Conservation (phyloP, 2,888 invertebrate species). For the Acrobasis repandana region DNA sequence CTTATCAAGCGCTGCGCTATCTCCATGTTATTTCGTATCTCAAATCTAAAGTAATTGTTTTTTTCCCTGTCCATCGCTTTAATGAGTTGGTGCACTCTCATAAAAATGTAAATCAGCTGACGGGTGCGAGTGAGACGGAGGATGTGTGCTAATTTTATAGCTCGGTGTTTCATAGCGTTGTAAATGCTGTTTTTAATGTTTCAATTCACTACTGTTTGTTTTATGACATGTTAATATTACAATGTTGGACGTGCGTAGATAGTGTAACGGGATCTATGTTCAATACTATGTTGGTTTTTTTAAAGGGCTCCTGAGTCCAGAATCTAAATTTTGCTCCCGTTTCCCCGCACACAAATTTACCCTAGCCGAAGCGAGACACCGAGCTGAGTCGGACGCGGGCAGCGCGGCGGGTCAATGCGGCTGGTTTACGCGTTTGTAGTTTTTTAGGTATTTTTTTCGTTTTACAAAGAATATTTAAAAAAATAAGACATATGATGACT, state of each 20-base stretch:
- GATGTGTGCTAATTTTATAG: constrained; percentile 26
- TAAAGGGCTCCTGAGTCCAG: too few relatives aligned
- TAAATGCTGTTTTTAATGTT: constrained; percentile 3
- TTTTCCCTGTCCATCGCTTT: constrained; percentile 35
- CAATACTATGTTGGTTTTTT: too few relatives aligned
- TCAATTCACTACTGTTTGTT: constrained; percentile 6
- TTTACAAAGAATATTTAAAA: too few relatives aligned
- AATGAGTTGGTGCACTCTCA: constrained; percentile 48
- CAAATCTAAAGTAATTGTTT: constrained; percentile 22
- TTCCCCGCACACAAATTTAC: too few relatives aligned
- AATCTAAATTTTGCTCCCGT: too few relatives aligned
- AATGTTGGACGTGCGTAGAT: background rate
- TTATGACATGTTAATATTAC: background rate
- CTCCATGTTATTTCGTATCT: constrained; percentile 10
- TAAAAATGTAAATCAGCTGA: constrained; percentile 54
- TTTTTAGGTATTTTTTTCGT: too few relatives aligned
- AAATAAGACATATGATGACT: too few relatives aligned
- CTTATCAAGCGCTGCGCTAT: background rate
- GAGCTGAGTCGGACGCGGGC: too few relatives aligned
- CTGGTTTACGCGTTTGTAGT: too few relatives aligned
- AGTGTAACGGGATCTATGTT: background rate
- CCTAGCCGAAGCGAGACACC: too few relatives aligned
- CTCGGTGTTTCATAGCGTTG: constrained; percentile 8
- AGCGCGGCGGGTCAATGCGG: too few relatives aligned
- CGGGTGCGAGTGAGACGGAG: constrained; percentile 28